Evolutionary conservation across 1,140 invertebrate species (phyloP).

Genomic region (Doryteuthis pealeii): DNA sequence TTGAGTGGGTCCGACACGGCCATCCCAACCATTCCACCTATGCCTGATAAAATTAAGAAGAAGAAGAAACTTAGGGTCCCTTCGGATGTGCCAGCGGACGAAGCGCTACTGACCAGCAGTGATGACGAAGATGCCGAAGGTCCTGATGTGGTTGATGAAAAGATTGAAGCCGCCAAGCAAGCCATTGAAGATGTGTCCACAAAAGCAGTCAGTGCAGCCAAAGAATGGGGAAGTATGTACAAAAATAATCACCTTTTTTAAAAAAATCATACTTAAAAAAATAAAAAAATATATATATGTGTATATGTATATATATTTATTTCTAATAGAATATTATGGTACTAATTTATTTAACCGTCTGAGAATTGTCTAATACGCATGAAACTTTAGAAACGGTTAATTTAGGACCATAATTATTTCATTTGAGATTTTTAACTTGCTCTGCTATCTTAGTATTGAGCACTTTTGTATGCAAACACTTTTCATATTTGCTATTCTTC

Average conservation of each 20-base stretch:
- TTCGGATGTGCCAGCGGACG: conserved; percentile 21
- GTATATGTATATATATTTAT: no score
- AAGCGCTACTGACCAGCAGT: conserved; percentile 18
- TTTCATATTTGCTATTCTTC: no score
- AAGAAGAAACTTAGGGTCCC: conserved; percentile 24
- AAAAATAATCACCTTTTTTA: no score
- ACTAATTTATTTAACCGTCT: background rate
- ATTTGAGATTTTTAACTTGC: no score
- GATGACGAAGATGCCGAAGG: conserved; percentile 24
- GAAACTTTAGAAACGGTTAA: no score
- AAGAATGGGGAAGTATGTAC: conserved; percentile 76
- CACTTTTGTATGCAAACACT: no score
- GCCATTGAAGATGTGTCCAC: conserved; percentile 72
- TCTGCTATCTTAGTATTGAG: no score
- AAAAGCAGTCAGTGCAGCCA: conserved; percentile 85
- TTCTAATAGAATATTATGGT: background rate
- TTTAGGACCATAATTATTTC: background rate
- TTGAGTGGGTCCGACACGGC: conserved; percentile 3
- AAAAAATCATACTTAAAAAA: background rate
- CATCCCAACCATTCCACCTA: background rate
- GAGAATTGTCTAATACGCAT: no score
- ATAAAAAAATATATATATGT: background rate
- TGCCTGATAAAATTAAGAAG: conserved; percentile 17
- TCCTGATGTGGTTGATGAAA: conserved; percentile 21
- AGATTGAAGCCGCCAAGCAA: conserved; percentile 30